Conservation (phyloP, 2,888 invertebrate genomes). For the Cephus spinipes region DNA sequence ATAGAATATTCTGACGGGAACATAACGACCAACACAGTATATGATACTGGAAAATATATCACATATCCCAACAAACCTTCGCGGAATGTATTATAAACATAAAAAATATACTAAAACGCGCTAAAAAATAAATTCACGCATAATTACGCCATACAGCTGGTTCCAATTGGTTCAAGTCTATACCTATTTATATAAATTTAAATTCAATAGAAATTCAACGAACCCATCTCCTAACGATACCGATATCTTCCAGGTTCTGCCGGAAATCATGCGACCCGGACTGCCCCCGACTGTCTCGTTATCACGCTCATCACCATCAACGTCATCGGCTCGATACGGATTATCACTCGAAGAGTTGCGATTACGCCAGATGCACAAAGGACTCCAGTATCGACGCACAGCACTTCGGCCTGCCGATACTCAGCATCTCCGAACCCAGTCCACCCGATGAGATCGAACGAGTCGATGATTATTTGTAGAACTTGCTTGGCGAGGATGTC, state of each 20-base stretch:
- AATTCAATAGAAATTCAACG: too few species aligned
- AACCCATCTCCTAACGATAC: too few species aligned
- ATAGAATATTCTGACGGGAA: too few species aligned
- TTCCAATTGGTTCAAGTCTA: too few species aligned
- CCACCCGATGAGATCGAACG: conserved; percentile 78
- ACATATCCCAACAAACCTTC: too few species aligned
- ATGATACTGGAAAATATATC: too few species aligned
- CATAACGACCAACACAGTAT: too few species aligned
- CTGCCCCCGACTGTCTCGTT: conserved; percentile 29
- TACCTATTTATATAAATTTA: too few species aligned
- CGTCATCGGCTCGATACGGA: conserved; percentile 66
- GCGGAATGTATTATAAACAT: too few species aligned
- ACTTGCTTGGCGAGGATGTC: conserved; percentile 63
- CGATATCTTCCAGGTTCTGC: conserved; percentile 42
- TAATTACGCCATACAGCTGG: too few species aligned
- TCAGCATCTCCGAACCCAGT: conserved; percentile 84
- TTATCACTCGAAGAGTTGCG: conserved; percentile 70
- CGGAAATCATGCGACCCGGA: conserved; percentile 57
- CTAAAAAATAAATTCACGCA: too few species aligned
- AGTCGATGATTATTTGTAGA: conserved; percentile 74
- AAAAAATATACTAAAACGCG: too few species aligned
- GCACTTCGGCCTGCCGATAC: conserved; percentile 80
- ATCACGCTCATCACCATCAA: conserved; percentile 64
- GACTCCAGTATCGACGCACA: conserved; percentile 62
- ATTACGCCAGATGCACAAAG: conserved; percentile 53